Base-by-base conservation (phyloP, 2,888 invertebrate species). In the Drosophila macrospina region DNA sequence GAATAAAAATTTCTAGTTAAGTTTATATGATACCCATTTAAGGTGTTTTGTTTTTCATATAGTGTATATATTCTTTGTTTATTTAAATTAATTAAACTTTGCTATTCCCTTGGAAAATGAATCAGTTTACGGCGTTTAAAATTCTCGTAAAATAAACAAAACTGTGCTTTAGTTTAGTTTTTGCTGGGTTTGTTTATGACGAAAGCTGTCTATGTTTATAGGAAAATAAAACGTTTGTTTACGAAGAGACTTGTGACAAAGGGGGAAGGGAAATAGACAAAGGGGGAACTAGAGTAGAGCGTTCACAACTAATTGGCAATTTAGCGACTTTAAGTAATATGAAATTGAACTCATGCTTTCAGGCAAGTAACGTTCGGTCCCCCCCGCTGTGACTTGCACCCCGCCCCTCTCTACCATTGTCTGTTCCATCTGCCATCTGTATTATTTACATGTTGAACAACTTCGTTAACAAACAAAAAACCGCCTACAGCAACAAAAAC, bases 381-480 rank as follows among this genome's bases (percentile, higher is more conserved):
- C 13, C n/a, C n/a, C 8, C 10, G 32, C 7, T 5, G 4, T 13
- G 0, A 6, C 28, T 8, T 26, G 6, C 26, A 6, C 28, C 2
- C 1, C 28, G 6, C 8, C 6, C 7, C 28, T 28, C 28, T 5
- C 4, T 5, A 28, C 7, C 8, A 6, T 26, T 26, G 8, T 11
- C 1, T 15, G 1, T 1, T 26, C 44, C 26, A 34, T 11, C 39
- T 47, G 50, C 6, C 64, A 45, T 28, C 62, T 55, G 45, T 42
- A 62, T 75, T 68, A 72, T 83, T 63, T 62, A 44, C 60, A 61
- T 69, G 52, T 48, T 45, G 28, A 59, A 52, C 28, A 73, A 74
- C 69, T 82, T 82, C 72, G 65, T 86, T 81, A 82, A 55, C 61
- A 48, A 61, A 62, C 61, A 68, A 57, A 48, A 54, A 57, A 59